Conservation (phyloP, 2,797 vertebrate genomes). For the Linurgus olivaceus region DNA sequence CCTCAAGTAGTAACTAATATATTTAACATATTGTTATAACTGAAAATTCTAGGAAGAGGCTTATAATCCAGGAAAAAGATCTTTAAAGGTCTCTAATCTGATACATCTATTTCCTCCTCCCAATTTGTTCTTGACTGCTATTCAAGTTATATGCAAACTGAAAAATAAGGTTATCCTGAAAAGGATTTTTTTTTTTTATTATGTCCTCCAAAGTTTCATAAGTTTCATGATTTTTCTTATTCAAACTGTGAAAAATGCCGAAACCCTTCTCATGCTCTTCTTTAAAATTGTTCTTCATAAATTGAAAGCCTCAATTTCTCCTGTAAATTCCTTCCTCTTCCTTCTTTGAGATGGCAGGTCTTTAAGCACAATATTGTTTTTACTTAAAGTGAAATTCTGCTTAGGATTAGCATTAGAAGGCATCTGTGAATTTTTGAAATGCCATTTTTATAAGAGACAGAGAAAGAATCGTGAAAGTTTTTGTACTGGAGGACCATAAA, state of each 20-base stretch:
- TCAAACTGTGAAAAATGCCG: neutral
- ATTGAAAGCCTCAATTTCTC: neutral
- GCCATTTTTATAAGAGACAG: neutral
- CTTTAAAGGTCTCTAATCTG: neutral
- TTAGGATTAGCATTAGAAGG: neutral
- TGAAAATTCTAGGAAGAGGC: neutral
- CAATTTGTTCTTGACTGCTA: neutral
- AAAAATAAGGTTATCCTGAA: neutral
- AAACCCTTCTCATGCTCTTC: neutral
- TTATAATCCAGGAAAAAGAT: neutral
- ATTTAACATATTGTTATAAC: neutral
- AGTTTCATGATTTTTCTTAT: neutral
- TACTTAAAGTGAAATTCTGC: neutral
- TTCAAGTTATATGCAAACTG: neutral
- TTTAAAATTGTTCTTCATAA: neutral
- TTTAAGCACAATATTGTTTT: neutral
- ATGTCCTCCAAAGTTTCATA: neutral
- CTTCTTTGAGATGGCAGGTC: neutral
- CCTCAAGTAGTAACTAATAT: neutral
- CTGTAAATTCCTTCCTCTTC: neutral
- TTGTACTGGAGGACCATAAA: neutral
- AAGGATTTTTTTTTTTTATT: neutral
- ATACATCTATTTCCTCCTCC: neutral
- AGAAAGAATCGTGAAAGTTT: neutral
- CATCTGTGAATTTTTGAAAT: neutral